Conservation (phyloP, 2,113 vertebrate species). For the Pterocles gutturalis region DNA sequence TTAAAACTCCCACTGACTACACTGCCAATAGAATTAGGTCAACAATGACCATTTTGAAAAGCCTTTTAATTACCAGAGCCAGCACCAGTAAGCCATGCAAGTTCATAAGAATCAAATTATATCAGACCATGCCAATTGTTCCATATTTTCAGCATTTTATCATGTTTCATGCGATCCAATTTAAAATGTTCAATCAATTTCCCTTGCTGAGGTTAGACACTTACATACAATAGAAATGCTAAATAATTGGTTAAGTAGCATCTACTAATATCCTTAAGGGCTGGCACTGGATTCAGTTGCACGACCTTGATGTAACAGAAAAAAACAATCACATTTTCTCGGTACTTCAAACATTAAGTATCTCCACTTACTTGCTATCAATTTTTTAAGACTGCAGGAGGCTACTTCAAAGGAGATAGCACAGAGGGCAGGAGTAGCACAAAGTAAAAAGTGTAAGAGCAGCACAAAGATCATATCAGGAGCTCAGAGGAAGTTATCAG, state of each 20-base stretch:
- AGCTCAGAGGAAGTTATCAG: background rate
- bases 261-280: background rate
- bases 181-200: slow-evolving; percentile 9
- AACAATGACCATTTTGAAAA: slow-evolving; percentile 49
- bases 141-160: background rate
- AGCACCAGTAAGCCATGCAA: background rate
- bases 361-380: background rate
- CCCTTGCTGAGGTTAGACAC: background rate
- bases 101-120: background rate
- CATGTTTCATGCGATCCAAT: background rate
- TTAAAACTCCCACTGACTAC: slow-evolving; percentile 38
- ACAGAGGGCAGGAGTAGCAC: background rate
- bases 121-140: background rate
- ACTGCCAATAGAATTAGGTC: background rate
- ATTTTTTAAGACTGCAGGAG: background rate
- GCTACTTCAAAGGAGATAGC: background rate
- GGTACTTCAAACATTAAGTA: background rate
- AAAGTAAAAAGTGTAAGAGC: background rate
- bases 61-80: slow-evolving; percentile 31
- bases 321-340: background rate
- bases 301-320: background rate
- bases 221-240: background rate
- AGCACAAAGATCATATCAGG: background rate
- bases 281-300: background rate
- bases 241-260: background rate